A percentile compares a stretch with the other conserved stretches of the same genome.
phyloP scores from a whole-genome alignment of 2,888 invertebrate species.

The Diplolepis rosae region DNA sequence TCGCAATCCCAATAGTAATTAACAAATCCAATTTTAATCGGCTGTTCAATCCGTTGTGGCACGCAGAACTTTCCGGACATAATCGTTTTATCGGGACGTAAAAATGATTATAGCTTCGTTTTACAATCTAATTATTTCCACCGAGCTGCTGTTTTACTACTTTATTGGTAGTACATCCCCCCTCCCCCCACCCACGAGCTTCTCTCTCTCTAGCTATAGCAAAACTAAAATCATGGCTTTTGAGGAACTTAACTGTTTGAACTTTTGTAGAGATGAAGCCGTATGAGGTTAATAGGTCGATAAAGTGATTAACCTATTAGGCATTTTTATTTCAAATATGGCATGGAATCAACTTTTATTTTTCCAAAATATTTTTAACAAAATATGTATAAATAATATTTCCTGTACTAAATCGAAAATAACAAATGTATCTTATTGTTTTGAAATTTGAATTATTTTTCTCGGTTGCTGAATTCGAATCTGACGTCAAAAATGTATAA shows the following conservation, averaged over 20 bases:
- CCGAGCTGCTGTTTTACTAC: background rate
- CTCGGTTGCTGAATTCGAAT: too few relatives aligned
- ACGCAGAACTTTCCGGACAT: constrained; percentile 43
- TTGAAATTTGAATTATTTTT: too few relatives aligned
- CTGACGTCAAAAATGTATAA: too few relatives aligned
- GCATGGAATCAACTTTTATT: too few relatives aligned
- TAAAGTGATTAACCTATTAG: background rate
- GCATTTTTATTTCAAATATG: too few relatives aligned
- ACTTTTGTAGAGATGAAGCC: background rate
- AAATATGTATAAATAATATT: too few relatives aligned
- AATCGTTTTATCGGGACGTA: constrained; percentile 55
- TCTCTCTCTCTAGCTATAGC: background rate
- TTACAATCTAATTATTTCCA: constrained; percentile 58
- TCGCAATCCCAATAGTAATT: constrained; percentile 57
- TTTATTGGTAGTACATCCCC: background rate
- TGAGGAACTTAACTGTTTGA: background rate
- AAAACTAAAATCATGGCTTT: background rate
- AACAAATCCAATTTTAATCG: constrained; percentile 71
- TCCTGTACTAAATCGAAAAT: too few relatives aligned
- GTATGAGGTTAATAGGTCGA: background rate
- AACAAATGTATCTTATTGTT: too few relatives aligned
- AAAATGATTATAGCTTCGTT: constrained; percentile 59
- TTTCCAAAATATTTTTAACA: too few relatives aligned
- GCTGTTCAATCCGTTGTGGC: constrained; percentile 57
- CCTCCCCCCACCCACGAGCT: background rate